Evolutionary conservation across 2,797 vertebrate genomes (phyloP).

Genomic region (Pristis pectinata): DNA sequence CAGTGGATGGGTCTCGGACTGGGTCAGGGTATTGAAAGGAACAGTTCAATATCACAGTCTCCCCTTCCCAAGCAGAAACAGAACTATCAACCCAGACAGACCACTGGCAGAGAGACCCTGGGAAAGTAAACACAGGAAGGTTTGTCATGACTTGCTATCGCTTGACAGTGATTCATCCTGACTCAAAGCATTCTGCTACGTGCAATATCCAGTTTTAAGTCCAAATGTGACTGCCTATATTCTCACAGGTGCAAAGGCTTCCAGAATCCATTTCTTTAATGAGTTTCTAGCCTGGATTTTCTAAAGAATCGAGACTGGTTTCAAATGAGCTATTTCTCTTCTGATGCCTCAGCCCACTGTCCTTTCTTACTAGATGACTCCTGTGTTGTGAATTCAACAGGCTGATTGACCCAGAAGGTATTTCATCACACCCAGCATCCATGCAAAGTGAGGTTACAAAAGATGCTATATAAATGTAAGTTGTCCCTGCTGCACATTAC

Average conservation of each 20-base stretch:
- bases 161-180: neutral
- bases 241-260: neutral
- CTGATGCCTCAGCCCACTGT: neutral
- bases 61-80: constrained; percentile 9
- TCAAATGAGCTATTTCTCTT: neutral
- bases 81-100: constrained; percentile 23
- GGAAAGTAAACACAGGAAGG: neutral
- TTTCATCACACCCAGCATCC: neutral
- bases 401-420: neutral
- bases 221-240: neutral
- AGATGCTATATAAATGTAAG: neutral
- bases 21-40: constrained; percentile 28
- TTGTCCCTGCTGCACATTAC: neutral
- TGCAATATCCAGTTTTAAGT: neutral
- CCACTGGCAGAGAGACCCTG: constrained; percentile 33
- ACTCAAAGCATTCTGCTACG: neutral
- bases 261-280: neutral
- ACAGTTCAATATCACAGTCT: constrained; percentile 22
- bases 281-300: too few relatives aligned
- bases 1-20: neutral
- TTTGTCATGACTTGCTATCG: neutral
- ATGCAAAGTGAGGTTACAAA: neutral
- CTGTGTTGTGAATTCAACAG: neutral
- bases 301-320: neutral
- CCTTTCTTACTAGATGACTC: neutral